Base-by-base conservation (phyloP, 1,140 invertebrate species). In the Agrypnia vestita region DNA sequence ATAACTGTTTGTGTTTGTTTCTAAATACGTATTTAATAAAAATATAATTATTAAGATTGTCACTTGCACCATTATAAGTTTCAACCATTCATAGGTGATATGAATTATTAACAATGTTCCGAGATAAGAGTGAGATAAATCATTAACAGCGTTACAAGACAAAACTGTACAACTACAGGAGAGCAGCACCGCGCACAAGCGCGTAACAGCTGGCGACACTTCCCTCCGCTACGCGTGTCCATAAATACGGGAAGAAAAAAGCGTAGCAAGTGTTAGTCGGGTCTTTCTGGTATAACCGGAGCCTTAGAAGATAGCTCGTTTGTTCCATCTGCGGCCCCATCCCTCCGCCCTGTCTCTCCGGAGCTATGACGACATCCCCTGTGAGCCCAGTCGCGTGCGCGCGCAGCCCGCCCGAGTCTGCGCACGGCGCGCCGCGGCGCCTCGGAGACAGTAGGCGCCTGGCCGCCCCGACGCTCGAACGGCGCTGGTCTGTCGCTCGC, bases 301-400 rank as follows among this genome's bases (percentile, higher is more conserved):
- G 61, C 61, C 61, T 64, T 13, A 25, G 61, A 64, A 64, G 61
- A 64, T 59, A 59, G 55, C 55, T 44, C 61, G 61, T 64, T 64
- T 35, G 61, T 13, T 64, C 61, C 61, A 73, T 51, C 71, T 73
- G 47, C 13, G 21, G 21, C 49, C 71, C 21, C 51, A 53, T 73
- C 71, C 49, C 71, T 67, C 17, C 25, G 25, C 25, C 25, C 25
- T 35, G 6, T 59, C 55, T 21, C 61, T 64, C 21, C 61, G 61
- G 61, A 53, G 47, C 71, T 73, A 51, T 73, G 71, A 73, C 71
- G 71, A 73, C 71, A 64, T 35, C 61, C 55, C 55, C 21, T 21
- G 55, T 21, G 55, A 59, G 55, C 55, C 55, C 21, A 21, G 25
- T 35, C 4, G 17, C 8, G 12, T 67, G 71, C 71, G 71, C 67